Evolutionary conservation across 1,140 invertebrate species (phyloP), one percentile per base, ranked within the genome.

Genomic region (Chlorops oryzae): DNA sequence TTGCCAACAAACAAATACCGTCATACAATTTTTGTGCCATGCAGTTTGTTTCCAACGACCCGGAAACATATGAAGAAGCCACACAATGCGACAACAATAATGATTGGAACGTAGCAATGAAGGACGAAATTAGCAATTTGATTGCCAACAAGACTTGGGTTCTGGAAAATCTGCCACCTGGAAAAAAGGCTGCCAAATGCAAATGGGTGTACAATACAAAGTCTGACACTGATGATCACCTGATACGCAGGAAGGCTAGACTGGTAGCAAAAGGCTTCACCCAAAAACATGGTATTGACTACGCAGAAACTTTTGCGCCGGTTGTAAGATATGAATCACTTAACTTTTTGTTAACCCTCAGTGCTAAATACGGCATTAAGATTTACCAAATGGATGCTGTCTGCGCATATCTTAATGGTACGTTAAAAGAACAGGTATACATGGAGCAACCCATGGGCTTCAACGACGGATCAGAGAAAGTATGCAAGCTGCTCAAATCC

Each of bases 371-470:
- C 54, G 54, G 66, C 43, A 54, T 71, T 13, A 41, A 63, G 13
- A 52, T 73, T 0, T 43, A 49, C 6, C 65, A 73, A 25, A 52
- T 73, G 34, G 65, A 76, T 56, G 58, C 73, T 4, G 56, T 52
- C 51, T 70, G 63, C 3, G 68, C 72, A 3, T 76, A 74, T 41
- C 49, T 76, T 22, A 65, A 75, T 58, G 69, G 68, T 23, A 42
- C 59, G 2, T 52, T 75, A 32, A 54, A 75, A 5, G 64, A 76
- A 55, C 58, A 63, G 42, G 59, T 75, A 12, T 74, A 64, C 47
- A 75, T 75, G 63, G 35, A 65, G 21, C 63, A 73, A 43, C 71
- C 72, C 12, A 25, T 59, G 35, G 65, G 59, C 34, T 62, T 59
- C 45, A 35, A 45, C 23, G 50, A 44, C 27, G 24, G 10, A 25